Conservation (phyloP, 2,113 vertebrate species). For the Caranx ignobilis region DNA sequence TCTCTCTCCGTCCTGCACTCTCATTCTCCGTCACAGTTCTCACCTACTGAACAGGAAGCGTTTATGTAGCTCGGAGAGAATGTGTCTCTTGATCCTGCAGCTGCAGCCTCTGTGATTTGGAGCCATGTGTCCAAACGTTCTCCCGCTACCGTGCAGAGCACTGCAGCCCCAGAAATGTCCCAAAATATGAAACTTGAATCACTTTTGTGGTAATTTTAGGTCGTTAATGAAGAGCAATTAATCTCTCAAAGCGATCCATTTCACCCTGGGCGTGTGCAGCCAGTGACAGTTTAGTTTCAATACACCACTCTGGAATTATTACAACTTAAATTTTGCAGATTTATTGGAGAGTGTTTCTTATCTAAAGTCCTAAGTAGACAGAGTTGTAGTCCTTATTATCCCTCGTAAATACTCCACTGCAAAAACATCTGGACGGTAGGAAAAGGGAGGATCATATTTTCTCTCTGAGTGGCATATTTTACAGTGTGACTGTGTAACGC, state of each 20-base stretch:
- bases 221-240: not conserved
- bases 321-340: constrained; percentile 39
- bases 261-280: not conserved
- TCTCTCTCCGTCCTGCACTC: constrained; percentile 8
- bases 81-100: constrained; percentile 64
- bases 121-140: constrained; percentile 51
- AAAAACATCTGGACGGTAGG: constrained; percentile 68
- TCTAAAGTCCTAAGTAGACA: constrained; percentile 55
- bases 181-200: constrained; percentile 1
- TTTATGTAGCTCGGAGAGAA: constrained; percentile 66
- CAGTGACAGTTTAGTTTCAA: not conserved
- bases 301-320: not conserved
- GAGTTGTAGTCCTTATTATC: constrained; percentile 50
- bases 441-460: constrained; percentile 58
- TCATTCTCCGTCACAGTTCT: constrained; percentile 42
- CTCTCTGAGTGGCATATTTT: constrained; percentile 59
- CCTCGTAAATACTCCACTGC: constrained; percentile 55
- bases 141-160: constrained; percentile 42
- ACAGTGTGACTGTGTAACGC: constrained; percentile 57
- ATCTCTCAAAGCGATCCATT: not conserved
- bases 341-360: constrained; percentile 55
- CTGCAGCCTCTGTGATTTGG: constrained; percentile 57
- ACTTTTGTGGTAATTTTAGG: not conserved
- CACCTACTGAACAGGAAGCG: constrained; percentile 67
- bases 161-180: constrained; percentile 1